Percentiles rank a stretch among this genome's conserved stretches.
Evolutionary conservation across 2,113 vertebrate genomes (phyloP).

Genomic region (Regulus satrapa): DNA sequence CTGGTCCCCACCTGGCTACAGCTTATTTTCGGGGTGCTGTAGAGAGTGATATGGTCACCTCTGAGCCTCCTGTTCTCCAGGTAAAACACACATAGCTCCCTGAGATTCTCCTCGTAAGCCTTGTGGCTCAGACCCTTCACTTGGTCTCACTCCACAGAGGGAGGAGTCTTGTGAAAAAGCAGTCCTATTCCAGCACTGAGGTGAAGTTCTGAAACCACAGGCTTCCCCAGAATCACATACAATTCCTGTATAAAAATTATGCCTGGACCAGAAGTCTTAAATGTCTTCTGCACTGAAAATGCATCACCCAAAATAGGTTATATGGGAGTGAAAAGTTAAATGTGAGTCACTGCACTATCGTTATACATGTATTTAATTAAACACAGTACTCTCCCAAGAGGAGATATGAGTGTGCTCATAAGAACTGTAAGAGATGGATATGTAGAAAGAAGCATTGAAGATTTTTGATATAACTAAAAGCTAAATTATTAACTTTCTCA

Average conservation of each 20-base stretch:
- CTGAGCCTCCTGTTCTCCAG: neutral
- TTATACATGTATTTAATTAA: neutral
- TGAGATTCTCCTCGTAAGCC: neutral
- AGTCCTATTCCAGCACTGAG: neutral
- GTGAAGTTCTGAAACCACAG: neutral
- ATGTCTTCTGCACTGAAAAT: neutral
- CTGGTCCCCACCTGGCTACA: too few relatives aligned
- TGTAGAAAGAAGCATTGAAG: neutral
- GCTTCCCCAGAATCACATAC: neutral
- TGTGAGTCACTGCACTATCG: neutral
- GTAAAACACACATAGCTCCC: neutral
- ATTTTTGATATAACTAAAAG: neutral
- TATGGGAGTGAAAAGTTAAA: neutral
- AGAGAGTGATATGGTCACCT: neutral
- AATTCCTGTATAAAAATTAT: neutral
- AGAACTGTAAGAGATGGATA: neutral
- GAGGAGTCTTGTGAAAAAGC: neutral
- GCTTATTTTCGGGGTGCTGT: neutral
- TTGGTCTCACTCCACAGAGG: accelerated
- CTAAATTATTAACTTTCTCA: neutral
- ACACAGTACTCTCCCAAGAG: neutral
- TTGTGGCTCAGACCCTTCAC: neutral
- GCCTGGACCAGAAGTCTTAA: neutral
- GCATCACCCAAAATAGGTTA: too few relatives aligned
- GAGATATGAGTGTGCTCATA: neutral